Conservation (phyloP, 2,888 invertebrate genomes). For the Drosophila leonis region DNA sequence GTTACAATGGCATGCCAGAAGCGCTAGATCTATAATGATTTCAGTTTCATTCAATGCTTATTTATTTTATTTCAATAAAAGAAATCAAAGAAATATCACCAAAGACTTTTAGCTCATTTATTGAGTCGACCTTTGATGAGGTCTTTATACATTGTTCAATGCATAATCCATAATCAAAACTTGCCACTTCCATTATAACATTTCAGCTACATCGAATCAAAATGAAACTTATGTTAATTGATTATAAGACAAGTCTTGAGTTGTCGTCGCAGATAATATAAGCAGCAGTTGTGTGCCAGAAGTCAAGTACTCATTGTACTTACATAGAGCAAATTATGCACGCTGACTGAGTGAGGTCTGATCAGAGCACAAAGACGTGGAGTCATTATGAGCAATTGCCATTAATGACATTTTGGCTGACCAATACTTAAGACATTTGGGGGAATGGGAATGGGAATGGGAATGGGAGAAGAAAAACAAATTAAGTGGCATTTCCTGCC, state of each 20-base stretch:
- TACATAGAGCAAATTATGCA: slow-evolving; percentile 63
- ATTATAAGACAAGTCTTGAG: slow-evolving; percentile 58
- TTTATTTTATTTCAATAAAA: neutral
- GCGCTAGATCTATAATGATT: too few relatives aligned
- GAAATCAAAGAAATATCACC: neutral
- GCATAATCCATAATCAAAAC: slow-evolving; percentile 4
- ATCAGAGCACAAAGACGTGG: slow-evolving; percentile 43
- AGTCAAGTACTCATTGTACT: slow-evolving; percentile 37
- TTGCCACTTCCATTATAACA: slow-evolving; percentile 18
- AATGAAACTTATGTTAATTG: slow-evolving; percentile 66
- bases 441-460: neutral
- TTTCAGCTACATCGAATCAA: slow-evolving; percentile 52
- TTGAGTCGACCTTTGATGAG: slow-evolving; percentile 20
- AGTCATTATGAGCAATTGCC: slow-evolving; percentile 80
- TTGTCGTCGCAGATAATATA: slow-evolving; percentile 37
- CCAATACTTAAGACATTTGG: slow-evolving; percentile 69
- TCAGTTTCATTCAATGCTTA: neutral
- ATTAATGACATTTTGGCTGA: slow-evolving; percentile 78
- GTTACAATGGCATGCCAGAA: neutral
- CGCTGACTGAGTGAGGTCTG: slow-evolving; percentile 48
- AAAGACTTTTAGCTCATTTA: slow-evolving; percentile 10
- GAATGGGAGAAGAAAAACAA: slow-evolving; percentile 57
- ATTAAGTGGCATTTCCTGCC: slow-evolving; percentile 82
- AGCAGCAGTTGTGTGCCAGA: slow-evolving; percentile 25
- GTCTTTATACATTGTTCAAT: slow-evolving; percentile 5